Evolutionary conservation across 2,113 vertebrate species (phyloP).

Genomic region (Ellobius talpinus): DNA sequence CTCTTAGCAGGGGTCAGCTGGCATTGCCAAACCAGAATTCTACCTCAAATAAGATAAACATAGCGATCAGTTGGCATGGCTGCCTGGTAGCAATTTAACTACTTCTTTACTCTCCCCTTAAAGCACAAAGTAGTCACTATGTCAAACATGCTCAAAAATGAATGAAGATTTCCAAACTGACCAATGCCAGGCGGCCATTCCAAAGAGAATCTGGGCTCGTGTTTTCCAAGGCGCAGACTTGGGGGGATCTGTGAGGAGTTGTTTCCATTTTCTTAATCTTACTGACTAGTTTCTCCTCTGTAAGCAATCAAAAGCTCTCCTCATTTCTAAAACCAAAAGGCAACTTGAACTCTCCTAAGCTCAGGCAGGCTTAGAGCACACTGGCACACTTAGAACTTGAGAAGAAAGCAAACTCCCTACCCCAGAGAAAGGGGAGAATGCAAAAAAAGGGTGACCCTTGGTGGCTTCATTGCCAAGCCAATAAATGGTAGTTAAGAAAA

Average conservation of each 20-base stretch:
- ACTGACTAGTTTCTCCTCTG: not conserved
- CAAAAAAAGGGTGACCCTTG: rapidly evolving
- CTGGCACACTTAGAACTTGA: not conserved
- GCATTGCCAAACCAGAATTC: not conserved
- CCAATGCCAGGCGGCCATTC: not conserved
- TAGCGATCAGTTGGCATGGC: not conserved
- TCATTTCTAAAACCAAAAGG: not conserved
- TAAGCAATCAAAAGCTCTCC: not conserved
- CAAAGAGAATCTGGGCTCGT: not conserved
- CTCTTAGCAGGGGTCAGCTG: not conserved
- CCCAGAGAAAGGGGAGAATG: rapidly evolving
- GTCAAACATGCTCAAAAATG: not conserved
- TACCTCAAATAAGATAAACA: not conserved
- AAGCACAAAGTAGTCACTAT: not conserved
- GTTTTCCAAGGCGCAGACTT: not conserved
- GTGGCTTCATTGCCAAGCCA: not conserved
- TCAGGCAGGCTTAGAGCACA: not conserved
- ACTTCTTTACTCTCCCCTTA: not conserved
- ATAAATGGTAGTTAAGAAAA: no score
- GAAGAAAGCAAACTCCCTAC: no score
- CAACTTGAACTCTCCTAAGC: not conserved
- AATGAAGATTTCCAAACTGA: not conserved
- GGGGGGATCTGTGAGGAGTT: not conserved
- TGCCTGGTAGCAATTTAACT: not conserved
- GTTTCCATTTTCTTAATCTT: not conserved